phyloP scores from a whole-genome alignment of 2,888 invertebrate genomes.

The Phrixothrix hirtus region DNA sequence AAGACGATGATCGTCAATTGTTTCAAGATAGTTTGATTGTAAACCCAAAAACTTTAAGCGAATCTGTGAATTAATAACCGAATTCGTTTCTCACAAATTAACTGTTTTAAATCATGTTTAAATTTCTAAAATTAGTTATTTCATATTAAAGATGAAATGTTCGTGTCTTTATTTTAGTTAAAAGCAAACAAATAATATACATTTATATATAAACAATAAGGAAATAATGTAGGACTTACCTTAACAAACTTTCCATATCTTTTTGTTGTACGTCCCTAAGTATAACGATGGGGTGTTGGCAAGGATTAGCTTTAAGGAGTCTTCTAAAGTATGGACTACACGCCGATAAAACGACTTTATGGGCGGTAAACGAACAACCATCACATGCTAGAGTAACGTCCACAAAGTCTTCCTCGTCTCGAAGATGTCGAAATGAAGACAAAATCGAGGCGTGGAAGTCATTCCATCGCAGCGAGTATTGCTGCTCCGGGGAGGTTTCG shows the following conservation, averaged over 20 bases:
- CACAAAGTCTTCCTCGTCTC: constrained; percentile 90
- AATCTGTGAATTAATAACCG: no score
- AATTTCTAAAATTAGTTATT: no score
- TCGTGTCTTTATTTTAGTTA: no score
- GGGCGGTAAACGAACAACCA: constrained; percentile 85
- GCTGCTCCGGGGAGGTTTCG: constrained; percentile 71
- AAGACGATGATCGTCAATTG: no score
- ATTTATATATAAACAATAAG: neutral
- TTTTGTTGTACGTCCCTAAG: constrained; percentile 82
- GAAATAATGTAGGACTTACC: constrained; percentile 56
- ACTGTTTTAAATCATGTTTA: no score
- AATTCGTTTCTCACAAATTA: no score
- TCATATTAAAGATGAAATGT: no score
- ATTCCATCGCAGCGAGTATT: constrained; percentile 93
- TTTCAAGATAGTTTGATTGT: no score
- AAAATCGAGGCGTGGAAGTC: constrained; percentile 92
- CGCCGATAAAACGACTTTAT: constrained; percentile 88
- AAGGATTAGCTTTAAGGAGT: constrained; percentile 86
- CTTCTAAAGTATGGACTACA: constrained; percentile 92
- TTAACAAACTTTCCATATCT: constrained; percentile 83
- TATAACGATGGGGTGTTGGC: constrained; percentile 88
- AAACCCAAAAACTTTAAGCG: no score
- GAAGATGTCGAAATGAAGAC: constrained; percentile 84
- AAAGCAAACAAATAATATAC: no score
- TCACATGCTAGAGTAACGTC: constrained; percentile 93